Evolutionary conservation across 1,140 invertebrate species (phyloP), one percentile per base, ranked within the genome.

Genomic region (Bombus fervidus): DNA sequence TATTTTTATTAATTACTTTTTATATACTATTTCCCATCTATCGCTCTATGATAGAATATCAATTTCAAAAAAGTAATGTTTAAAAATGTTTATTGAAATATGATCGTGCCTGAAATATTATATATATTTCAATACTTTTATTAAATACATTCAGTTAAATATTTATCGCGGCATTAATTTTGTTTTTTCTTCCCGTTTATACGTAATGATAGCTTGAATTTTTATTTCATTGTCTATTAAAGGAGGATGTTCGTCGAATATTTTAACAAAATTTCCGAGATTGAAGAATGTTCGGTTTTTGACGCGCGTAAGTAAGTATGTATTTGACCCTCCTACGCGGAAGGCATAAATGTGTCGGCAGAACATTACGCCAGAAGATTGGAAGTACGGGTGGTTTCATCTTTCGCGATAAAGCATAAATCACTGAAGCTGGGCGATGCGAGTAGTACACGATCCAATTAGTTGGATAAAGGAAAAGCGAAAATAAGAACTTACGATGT

Each of bases 341-440:
- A 18, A 18, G 28, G 28, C 31, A 74, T 74, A 43, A 74, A 74
- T 25, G n/a, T 53, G 41, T 74, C 72, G n/a, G n/a, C 72, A 74
- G 39, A 43, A 43, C 37, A 25, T 73, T 73, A 41, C 15, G 41
- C 39, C 13, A 47, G 41, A 47, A 34, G 28, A 47, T 47, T 22
- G n/a, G 15, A 31, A 74, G 13, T n/a, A 71, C 18, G 25, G 34
- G 68, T 4, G 10, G 22, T 25, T 57, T 53, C 31, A 75, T 75
- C 39, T 34, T 47, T 47, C 47, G 13, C 18, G 10, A 47, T 47
- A 25, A 31, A 47, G n/a, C n/a, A 25, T 31, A 25, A 47, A 74
- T 74, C 43, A 39, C 28, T 15, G 25, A 41, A 1, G 31, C 18
- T 37, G 5, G 8, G 18, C n/a, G 3, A 47, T 47, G 9, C n/a